These are phyloP conservation scores for Teleiodes luculella DNA, from an alignment of 2,888 invertebrate species.

Conservation along the genomic window DNA sequence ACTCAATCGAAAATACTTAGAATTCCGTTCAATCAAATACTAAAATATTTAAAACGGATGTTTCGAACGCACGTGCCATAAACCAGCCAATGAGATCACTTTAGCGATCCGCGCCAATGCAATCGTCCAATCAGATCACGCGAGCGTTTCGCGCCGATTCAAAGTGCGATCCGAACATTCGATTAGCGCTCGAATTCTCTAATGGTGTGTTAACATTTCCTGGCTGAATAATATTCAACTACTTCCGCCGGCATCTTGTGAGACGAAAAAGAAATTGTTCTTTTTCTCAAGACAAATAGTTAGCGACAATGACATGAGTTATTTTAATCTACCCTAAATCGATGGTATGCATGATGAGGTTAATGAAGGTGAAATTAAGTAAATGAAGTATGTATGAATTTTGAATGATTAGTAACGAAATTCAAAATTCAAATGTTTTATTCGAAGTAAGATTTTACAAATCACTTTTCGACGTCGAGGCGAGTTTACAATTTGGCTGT, in stretches of 20 bases:
- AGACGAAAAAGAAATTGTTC: slow-evolving; percentile 34
- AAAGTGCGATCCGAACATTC: slow-evolving; percentile 41
- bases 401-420: too few species aligned
- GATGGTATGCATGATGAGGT: too few species aligned
- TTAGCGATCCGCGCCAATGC: slow-evolving; percentile 23
- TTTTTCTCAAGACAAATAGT: slow-evolving; percentile 24
- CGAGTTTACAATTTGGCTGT: too few species aligned
- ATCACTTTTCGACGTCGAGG: too few species aligned
- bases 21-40: slow-evolving; percentile 29
- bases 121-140: slow-evolving; percentile 44
- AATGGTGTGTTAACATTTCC: slow-evolving; percentile 43
- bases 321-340: slow-evolving; percentile 50
- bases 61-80: slow-evolving; percentile 45
- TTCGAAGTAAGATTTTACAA: too few species aligned
- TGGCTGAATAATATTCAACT: slow-evolving; percentile 39
- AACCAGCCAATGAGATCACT: slow-evolving; percentile 31
- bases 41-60: slow-evolving; percentile 38
- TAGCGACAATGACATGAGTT: slow-evolving; percentile 58
- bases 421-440: too few species aligned
- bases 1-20: background rate
- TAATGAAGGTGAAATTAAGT: too few species aligned
- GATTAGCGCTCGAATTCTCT: slow-evolving; percentile 52
- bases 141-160: slow-evolving; percentile 46
- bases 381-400: too few species aligned
- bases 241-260: slow-evolving; percentile 60